Percentiles rank a stretch among this genome's conserved stretches.
Conservation (phyloP, 2,113 vertebrate species). For the Dunckerocampus dactyliophorus region DNA sequence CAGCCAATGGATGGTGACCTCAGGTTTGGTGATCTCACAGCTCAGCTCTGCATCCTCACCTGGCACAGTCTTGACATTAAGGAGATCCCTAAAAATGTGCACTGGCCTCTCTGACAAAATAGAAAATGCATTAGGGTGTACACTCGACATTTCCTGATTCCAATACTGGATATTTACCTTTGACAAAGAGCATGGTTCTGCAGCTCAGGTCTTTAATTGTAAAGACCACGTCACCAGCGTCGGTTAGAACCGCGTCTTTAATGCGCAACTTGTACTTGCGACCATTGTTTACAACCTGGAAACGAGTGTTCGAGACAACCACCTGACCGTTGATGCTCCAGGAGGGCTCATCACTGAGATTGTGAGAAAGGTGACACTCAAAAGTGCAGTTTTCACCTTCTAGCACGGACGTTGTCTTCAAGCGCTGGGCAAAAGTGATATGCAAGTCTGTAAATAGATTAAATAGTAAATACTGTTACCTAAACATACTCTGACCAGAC, state of each 20-base stretch:
- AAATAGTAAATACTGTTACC: background rate
- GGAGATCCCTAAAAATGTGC: constrained; percentile 77
- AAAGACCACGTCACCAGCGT: constrained; percentile 86
- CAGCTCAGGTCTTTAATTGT: constrained; percentile 80
- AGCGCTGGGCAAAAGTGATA: constrained; percentile 83
- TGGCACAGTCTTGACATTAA: constrained; percentile 66
- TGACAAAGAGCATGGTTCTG: constrained; percentile 83
- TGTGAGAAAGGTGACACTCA: constrained; percentile 87
- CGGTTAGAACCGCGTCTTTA: constrained; percentile 56
- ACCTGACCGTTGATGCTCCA: constrained; percentile 79
- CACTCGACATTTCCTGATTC: background rate
- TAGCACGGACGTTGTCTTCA: constrained; percentile 79
- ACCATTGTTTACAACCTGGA: constrained; percentile 70
- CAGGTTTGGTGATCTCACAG: constrained; percentile 84
- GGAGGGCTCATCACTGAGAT: constrained; percentile 69
- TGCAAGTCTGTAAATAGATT: constrained; percentile 75
- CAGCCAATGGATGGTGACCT: constrained; percentile 78
- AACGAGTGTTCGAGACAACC: constrained; percentile 66
- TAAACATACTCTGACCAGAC: background rate
- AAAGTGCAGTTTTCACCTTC: constrained; percentile 86
- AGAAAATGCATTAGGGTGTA: background rate
- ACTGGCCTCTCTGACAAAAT: constrained; percentile 77
- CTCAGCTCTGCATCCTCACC: constrained; percentile 83
- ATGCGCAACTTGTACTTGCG: constrained; percentile 77
- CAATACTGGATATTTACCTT: constrained; percentile 70